A percentile compares a stretch with the other conserved stretches of the same genome.
Evolutionary conservation across 2,113 vertebrate species (phyloP).

Genomic region (Myiozetetes cayanensis): DNA sequence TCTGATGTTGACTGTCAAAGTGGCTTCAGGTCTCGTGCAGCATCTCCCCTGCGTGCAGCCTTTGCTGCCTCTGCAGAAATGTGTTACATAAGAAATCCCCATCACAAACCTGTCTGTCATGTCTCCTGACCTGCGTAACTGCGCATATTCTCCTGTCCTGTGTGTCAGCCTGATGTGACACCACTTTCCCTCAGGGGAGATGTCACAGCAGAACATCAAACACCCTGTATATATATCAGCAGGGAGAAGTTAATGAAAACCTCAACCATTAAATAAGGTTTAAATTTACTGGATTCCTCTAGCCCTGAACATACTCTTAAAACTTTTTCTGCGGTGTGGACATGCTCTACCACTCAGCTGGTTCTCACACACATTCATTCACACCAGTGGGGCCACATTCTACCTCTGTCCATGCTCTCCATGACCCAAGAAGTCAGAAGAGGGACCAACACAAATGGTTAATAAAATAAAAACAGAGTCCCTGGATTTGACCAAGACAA

Average conservation of each 20-base stretch:
- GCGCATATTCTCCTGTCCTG: not conserved
- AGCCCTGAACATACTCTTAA: not conserved
- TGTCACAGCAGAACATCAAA: not conserved
- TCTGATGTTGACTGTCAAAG: not conserved
- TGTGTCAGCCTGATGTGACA: not conserved
- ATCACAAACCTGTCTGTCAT: not conserved
- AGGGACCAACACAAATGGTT: not conserved
- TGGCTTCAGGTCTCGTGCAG: not conserved
- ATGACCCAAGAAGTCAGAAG: not conserved
- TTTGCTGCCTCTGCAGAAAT: not conserved
- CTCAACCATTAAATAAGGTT: not conserved
- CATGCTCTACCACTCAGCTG: not conserved
- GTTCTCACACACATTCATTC: not conserved
- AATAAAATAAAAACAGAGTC: not conserved
- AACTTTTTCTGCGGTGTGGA: not conserved
- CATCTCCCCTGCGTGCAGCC: not conserved
- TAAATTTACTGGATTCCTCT: not conserved
- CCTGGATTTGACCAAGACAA: not conserved
- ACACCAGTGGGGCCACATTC: not conserved
- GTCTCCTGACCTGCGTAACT: not conserved
- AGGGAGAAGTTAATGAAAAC: not conserved
- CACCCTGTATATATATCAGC: not conserved
- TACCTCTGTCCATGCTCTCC: not conserved
- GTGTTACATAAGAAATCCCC: not conserved
- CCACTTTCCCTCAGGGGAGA: not conserved